Percentiles rank a stretch among this genome's conserved stretches.
phyloP scores from a whole-genome alignment of 2,888 invertebrate species.

The Callinectes sapidus region DNA sequence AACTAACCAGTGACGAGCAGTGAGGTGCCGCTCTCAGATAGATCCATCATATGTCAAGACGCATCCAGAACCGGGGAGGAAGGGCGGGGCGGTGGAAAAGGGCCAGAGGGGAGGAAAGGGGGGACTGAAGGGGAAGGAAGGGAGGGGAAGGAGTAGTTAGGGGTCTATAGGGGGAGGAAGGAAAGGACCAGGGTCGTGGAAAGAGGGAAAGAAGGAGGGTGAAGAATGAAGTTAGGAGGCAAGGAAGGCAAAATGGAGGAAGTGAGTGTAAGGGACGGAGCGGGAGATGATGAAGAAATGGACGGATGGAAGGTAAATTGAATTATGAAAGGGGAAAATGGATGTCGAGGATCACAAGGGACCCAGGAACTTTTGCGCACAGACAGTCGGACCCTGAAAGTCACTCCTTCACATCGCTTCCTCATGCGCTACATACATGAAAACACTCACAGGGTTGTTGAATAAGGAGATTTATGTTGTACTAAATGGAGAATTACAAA shows the following conservation, averaged over 20 bases:
- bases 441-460: not conserved
- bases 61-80: not conserved
- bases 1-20: constrained; percentile 60
- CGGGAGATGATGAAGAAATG: not conserved
- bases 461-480: too few relatives aligned
- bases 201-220: not conserved
- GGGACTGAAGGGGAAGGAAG: not conserved
- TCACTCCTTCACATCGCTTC: not conserved
- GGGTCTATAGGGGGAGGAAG: not conserved
- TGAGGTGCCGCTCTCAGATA: constrained; percentile 48
- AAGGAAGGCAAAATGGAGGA: not conserved
- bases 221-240: not conserved
- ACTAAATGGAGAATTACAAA: too few relatives aligned
- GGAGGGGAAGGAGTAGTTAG: not conserved
- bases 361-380: not conserved
- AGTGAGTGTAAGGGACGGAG: not conserved
- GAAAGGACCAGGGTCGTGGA: not conserved
- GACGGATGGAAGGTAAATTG: not conserved
- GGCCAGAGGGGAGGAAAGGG: constrained; percentile 4
- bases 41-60: constrained; percentile 66
- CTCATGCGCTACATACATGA: not conserved
- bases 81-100: not conserved
- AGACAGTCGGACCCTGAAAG: not conserved
- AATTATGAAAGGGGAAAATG: constrained; percentile 7
- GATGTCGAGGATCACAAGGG: constrained; percentile 8